Percentiles rank a stretch among this genome's conserved stretches.
phyloP scores from a whole-genome alignment of 2,888 invertebrate genomes.

The Cephus nigrinus region DNA sequence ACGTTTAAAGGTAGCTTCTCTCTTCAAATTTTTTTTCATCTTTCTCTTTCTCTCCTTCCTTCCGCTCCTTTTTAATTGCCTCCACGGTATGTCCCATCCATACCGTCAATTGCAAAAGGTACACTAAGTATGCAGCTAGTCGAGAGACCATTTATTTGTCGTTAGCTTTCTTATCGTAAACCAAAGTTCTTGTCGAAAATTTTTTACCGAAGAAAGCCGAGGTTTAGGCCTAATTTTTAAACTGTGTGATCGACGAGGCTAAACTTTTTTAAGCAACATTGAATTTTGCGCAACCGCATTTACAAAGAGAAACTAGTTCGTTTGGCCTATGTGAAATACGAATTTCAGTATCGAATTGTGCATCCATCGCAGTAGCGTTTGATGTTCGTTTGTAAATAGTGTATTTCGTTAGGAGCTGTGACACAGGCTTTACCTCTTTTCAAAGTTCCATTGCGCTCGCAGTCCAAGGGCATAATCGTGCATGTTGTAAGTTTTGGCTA shows the following conservation, averaged over 20 bases:
- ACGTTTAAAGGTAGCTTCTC: conserved; percentile 41
- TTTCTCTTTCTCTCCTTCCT: neutral
- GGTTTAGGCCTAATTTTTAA: neutral
- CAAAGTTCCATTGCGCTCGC: neutral
- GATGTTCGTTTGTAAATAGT: neutral
- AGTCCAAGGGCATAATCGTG: conserved; percentile 1
- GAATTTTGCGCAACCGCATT: no score
- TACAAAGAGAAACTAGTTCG: neutral
- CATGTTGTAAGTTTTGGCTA: neutral
- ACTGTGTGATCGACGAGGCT: neutral
- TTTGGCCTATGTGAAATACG: neutral
- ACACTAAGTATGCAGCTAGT: neutral
- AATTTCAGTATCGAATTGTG: neutral
- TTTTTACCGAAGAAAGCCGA: neutral
- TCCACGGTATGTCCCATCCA: neutral
- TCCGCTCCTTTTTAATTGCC: neutral
- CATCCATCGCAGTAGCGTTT: neutral
- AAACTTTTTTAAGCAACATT: neutral
- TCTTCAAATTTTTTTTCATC: neutral
- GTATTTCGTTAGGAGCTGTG: neutral
- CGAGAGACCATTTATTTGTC: neutral
- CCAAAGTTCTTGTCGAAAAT: neutral
- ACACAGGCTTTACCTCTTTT: neutral
- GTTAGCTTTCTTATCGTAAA: neutral
- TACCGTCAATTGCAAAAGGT: neutral